Evolutionary conservation across 2,797 vertebrate species (phyloP), one percentile per base, ranked within the genome.

Genomic region (Florisuga fusca): DNA sequence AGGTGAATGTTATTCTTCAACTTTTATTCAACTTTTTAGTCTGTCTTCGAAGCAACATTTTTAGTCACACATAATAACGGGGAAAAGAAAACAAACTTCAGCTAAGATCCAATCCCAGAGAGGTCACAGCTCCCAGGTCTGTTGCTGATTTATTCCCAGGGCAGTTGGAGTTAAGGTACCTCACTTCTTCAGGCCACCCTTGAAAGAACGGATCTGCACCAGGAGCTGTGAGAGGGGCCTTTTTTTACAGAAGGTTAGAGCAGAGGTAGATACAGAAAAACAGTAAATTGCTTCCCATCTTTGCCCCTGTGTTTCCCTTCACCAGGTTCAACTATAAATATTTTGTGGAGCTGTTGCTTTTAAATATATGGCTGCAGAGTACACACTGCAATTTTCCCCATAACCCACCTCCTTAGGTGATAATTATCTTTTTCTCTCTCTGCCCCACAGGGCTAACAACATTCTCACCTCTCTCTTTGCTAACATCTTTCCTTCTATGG

Each of bases 1-100:
- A 66, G 54, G 73, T 50, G 25, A 21, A 59, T 85, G 94, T 93
- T 84, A 78, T 86, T 74, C 55, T 64, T 75, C 86, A 73, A 15
- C 31, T n/a, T 87, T 94, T 86, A 81, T 78, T 91, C 61, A 85
- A 45, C n/a, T 79, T 93, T 83, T 87, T 89, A 59, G 82, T 80
- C 34, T 72, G 53, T 87, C 43, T 61, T 79, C 38, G 69, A 84
- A 90, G 45, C 29, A 72, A 20, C 38, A 38, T 67, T 87, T 96
- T 61, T 46, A 81, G 41, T 18, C 19, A n/a, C 53, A 55, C 5
- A 14, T 29, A 81, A 43, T 31, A 89, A 48, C 25, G 43, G 5
- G 11, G 23, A 71, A 72, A 73, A 72, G 48, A 91, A 54, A 77
- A 68, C 2, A 13, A 8, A 43, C 46, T 82, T 89, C 54, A 78